Percentiles rank a stretch among this genome's conserved stretches.
phyloP scores from a whole-genome alignment of 2,797 vertebrate genomes.

The Xiphorhynchus erythropygius region DNA sequence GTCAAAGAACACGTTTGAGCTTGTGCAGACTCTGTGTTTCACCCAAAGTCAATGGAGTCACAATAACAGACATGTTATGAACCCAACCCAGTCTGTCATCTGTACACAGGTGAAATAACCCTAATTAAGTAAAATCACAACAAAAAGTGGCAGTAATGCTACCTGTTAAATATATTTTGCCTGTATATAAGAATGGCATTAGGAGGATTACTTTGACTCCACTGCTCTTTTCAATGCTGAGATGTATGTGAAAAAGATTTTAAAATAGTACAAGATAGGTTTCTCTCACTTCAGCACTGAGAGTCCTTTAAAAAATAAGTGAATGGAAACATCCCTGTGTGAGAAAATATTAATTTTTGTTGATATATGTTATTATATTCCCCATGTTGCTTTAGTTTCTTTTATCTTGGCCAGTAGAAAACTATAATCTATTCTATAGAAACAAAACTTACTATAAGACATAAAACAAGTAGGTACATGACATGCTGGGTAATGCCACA shows the following conservation, averaged over 20 bases:
- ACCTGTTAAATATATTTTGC: neutral
- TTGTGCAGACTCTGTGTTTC: neutral
- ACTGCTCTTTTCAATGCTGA: neutral
- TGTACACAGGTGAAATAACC: neutral
- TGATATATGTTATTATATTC: neutral
- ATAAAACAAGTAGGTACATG: neutral
- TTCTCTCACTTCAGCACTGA: neutral
- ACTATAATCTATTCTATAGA: neutral
- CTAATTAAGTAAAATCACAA: neutral
- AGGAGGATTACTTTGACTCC: neutral
- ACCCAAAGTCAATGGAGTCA: neutral
- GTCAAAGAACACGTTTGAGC: neutral
- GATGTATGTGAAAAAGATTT: neutral
- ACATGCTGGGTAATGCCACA: neutral
- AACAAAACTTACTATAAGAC: neutral
- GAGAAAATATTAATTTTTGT: neutral
- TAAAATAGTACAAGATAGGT: neutral
- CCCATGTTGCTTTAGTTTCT: neutral
- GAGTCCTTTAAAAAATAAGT: neutral
- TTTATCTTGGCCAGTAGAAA: neutral
- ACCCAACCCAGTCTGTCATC: neutral
- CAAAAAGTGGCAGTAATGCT: neutral
- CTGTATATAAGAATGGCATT: neutral
- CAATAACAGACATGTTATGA: neutral
- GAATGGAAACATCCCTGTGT: neutral